Evolutionary conservation across 2,888 invertebrate genomes (phyloP), one percentile per base, ranked within the genome.

Genomic region (Hartigia nigra): DNA sequence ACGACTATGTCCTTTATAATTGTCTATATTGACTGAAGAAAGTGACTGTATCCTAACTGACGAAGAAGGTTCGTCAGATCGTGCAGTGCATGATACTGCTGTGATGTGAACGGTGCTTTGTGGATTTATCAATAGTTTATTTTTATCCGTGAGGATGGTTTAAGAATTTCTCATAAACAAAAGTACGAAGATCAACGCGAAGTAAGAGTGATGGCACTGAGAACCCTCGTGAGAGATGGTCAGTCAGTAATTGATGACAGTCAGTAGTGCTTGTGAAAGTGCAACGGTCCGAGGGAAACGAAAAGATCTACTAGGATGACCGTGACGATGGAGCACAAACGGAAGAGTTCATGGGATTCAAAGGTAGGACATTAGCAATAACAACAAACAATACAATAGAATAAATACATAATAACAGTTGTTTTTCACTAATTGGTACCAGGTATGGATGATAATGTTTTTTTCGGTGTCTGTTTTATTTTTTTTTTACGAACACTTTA

Each of bases 321-420:
- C 85, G 91, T 92, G 84, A 90, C 92, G 85, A 92, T 92, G 92
- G 93, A 93, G 82, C 92, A 92, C 87, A 93, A 92, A 83, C 92
- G 93, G 86, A 93, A 93, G 89, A 92, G 91, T 80, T 93, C 93
- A 83, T 93, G 93, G 93, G 93, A 93, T 84, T 93, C 93, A 70
- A 93, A 93, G 92, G 93, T 93, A 88, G 91, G 90, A 76, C 72
- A 9, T 1, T 55, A 55, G 23, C 55, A 9, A 12, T 55, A 55
- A 55, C 55, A 23, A 55, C 9, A 55, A 55, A 23, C 23, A 23
- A 23, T 55, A 55, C 39, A 9, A 55, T 55, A 55, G 39, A 1
- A 23, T 5, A 23, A 55, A 55, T 55, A 55, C 9, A 5, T 55
- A 55, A 55, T 55, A 55, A 9, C 9, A 55, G 9, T 55, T 55